phyloP scores from a whole-genome alignment of 2,797 vertebrate species.

The Alectoris magna region DNA sequence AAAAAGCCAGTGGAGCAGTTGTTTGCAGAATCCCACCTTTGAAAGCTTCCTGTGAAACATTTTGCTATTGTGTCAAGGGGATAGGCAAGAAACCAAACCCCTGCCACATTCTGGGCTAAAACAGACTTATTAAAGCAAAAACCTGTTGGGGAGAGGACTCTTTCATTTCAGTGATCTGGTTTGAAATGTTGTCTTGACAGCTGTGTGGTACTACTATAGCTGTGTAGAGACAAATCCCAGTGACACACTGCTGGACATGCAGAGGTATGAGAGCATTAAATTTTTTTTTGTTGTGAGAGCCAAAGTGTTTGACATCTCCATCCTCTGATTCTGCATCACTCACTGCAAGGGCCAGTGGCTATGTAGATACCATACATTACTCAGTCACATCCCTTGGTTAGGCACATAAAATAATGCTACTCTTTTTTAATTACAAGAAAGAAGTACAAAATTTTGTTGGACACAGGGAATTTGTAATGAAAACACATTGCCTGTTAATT shows the following conservation, averaged over 20 bases:
- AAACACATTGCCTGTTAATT: neutral
- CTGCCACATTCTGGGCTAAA: neutral
- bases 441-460: neutral
- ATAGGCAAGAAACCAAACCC: neutral
- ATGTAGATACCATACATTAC: fast-evolving
- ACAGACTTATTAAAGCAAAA: neutral
- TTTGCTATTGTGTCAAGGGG: neutral
- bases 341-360: neutral
- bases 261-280: neutral
- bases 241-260: neutral
- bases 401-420: neutral
- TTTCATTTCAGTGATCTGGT: neutral
- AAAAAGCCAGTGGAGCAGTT: neutral
- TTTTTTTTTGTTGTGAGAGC: neutral
- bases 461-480: neutral
- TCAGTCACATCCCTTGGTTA: neutral
- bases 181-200: neutral
- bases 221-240: neutral
- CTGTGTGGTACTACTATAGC: neutral
- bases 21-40: neutral
- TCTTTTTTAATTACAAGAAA: neutral
- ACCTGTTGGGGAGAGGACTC: fast-evolving
- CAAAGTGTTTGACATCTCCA: neutral
- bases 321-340: neutral
- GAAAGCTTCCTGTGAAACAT: neutral